Evolutionary conservation across 2,113 vertebrate genomes (phyloP).

Genomic region (Cygnus atratus): DNA sequence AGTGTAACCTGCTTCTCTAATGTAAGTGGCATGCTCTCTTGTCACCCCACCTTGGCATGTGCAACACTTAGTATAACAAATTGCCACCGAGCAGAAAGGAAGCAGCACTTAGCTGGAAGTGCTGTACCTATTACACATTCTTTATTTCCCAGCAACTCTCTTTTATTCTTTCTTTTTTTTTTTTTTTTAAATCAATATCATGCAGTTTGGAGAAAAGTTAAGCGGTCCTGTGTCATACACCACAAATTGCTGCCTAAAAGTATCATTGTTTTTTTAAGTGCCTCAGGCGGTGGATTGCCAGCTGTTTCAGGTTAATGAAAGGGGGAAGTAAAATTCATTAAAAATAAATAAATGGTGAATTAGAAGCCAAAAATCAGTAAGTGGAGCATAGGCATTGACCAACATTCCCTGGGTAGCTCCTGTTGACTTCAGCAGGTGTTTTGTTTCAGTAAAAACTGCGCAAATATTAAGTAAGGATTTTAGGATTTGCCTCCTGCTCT

Average conservation of each 20-base stretch:
- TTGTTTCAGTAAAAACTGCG: neutral
- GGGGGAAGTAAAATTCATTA: conserved; percentile 8
- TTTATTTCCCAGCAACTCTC: neutral
- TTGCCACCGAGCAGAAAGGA: conserved; percentile 2
- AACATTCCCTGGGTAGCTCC: neutral
- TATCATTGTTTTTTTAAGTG: neutral
- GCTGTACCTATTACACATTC: neutral
- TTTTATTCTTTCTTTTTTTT: neutral
- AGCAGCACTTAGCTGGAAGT: conserved; percentile 16
- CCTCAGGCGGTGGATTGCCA: conserved; percentile 6
- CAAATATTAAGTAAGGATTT: neutral
- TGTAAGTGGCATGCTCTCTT: neutral
- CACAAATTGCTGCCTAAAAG: neutral
- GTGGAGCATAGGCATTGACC: neutral
- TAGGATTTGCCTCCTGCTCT: neutral
- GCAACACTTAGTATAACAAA: neutral
- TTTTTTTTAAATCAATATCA: conserved; percentile 38
- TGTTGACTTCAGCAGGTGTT: neutral
- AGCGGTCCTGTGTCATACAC: neutral
- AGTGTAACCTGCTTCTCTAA: neutral
- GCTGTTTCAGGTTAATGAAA: conserved; percentile 15
- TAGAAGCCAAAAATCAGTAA: neutral
- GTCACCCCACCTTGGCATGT: neutral
- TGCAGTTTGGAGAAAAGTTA: conserved; percentile 10
- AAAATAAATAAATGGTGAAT: conserved; percentile 12